These are phyloP conservation scores for Ecliptopera silaceata DNA, from an alignment of 2,888 invertebrate genomes.

Conservation along the genomic window DNA sequence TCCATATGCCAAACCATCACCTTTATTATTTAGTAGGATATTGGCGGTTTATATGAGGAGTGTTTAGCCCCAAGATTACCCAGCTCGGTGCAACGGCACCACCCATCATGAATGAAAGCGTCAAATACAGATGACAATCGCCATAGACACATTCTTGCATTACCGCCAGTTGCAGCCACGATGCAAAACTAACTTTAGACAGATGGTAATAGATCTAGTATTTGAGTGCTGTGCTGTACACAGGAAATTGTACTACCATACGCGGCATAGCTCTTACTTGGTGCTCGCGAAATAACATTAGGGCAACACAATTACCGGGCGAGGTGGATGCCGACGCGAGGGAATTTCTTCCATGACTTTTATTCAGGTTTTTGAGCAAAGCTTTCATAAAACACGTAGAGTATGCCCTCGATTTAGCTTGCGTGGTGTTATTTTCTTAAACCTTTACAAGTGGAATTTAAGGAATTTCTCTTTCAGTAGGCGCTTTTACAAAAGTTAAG, in stretches of 20 bases:
- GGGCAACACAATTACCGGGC: conserved; percentile 5
- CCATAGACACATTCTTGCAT: conserved; percentile 30
- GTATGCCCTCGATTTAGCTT: not conserved
- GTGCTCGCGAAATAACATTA: conserved; percentile 14
- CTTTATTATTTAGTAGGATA: too few relatives aligned
- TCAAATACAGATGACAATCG: conserved; percentile 32
- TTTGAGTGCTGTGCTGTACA: conserved; percentile 8
- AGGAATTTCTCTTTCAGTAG: too few relatives aligned
- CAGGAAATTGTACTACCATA: conserved; percentile 29
- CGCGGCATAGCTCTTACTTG: conserved; percentile 15
- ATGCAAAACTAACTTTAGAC: conserved; percentile 6
- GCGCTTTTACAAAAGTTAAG: too few relatives aligned
- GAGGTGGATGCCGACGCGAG: not conserved
- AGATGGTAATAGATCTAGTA: not conserved
- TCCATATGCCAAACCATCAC: too few relatives aligned
- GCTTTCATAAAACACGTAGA: not conserved
- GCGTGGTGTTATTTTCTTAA: not conserved
- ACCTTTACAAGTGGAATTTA: too few relatives aligned
- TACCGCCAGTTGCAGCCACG: conserved; percentile 21
- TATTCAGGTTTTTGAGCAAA: not conserved
- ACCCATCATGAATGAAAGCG: conserved; percentile 36
- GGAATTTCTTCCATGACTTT: not conserved
- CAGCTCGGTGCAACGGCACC: conserved; percentile 23
- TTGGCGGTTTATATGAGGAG: not conserved
- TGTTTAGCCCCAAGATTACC: not conserved